phyloP scores from a whole-genome alignment of 2,113 vertebrate genomes.

The Muntiacus reevesi region DNA sequence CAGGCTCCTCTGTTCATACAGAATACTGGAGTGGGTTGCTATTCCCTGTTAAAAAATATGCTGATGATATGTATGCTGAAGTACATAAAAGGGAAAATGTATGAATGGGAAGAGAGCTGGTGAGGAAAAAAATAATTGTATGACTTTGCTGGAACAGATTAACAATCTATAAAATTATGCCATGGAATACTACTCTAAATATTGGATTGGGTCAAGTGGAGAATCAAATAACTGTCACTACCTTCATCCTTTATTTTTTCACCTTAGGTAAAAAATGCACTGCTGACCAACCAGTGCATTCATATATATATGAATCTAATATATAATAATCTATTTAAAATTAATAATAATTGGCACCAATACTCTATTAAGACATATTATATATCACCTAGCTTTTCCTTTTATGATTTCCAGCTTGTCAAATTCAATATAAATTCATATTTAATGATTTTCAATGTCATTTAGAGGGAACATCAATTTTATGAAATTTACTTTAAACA shows the following conservation, averaged over 20 bases:
- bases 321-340: background rate
- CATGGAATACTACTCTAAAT: background rate
- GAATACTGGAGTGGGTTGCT: background rate
- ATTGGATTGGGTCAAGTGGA: background rate
- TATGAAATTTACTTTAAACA: background rate
- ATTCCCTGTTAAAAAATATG: background rate
- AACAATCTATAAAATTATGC: background rate
- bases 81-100: background rate
- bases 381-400: background rate
- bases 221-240: background rate
- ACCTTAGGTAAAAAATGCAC: background rate
- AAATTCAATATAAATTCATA: background rate
- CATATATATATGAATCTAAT: background rate
- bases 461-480: background rate
- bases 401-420: background rate
- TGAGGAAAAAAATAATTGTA: background rate
- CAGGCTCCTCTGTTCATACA: background rate
- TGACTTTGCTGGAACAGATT: background rate
- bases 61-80: background rate
- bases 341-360: background rate
- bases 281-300: background rate
- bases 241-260: background rate
- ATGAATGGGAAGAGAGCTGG: background rate
- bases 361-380: background rate
- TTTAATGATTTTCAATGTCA: background rate